Conservation (phyloP, 2,888 invertebrate species). For the Ditula angustiorana region DNA sequence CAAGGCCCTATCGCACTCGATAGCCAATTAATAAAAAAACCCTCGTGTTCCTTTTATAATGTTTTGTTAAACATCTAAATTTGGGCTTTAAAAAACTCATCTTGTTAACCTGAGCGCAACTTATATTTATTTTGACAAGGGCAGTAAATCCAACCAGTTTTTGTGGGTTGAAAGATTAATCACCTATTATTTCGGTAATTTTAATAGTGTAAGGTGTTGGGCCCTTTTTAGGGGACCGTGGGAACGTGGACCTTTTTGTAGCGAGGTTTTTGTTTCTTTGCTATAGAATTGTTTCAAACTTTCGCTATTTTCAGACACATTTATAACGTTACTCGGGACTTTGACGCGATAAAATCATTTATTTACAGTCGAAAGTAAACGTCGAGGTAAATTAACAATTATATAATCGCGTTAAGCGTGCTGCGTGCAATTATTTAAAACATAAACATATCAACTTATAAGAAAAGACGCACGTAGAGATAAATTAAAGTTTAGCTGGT, state of each 20-base stretch:
- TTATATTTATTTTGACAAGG: slow-evolving; percentile 79
- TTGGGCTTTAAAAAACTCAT: slow-evolving; percentile 60
- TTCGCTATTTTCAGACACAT: no score
- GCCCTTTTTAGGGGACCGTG: slow-evolving; percentile 52
- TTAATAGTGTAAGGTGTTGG: slow-evolving; percentile 77
- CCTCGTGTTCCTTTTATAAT: slow-evolving; percentile 64
- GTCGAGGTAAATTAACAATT: no score
- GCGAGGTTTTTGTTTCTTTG: slow-evolving; percentile 7
- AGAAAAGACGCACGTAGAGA: no score
- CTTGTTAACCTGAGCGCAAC: slow-evolving; percentile 63
- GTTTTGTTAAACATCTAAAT: slow-evolving; percentile 84
- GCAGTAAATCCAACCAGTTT: slow-evolving; percentile 70
- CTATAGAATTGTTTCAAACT: no score
- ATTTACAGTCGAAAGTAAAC: no score
- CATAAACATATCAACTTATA: no score
- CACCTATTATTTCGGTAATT: slow-evolving; percentile 78
- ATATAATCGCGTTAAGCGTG: no score
- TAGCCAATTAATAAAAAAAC: slow-evolving; percentile 77
- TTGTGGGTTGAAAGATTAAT: slow-evolving; percentile 76
- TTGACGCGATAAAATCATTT: no score
- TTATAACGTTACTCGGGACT: no score
- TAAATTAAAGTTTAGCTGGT: no score
- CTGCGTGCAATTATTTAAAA: no score
- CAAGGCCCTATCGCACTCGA: slow-evolving; percentile 61
- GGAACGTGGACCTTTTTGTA: slow-evolving; percentile 35